Percentiles rank a stretch among this genome's conserved stretches.
These are phyloP conservation scores for Xanthorhoe spadicearia DNA, from an alignment of 2,888 invertebrate genomes.

Conservation along the genomic window DNA sequence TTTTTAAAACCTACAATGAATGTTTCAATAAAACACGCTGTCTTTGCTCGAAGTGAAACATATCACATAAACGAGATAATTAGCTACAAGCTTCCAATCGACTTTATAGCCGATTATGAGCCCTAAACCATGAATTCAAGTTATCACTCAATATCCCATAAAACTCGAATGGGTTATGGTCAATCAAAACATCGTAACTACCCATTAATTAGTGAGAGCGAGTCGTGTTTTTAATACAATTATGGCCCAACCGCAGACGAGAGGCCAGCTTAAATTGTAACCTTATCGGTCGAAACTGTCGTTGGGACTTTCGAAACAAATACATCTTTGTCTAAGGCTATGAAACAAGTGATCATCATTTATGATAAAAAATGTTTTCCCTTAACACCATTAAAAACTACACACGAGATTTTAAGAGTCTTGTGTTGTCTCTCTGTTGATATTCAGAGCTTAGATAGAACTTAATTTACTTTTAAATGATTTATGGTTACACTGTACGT, in stretches of 20 bases:
- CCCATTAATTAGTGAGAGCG: slow-evolving; percentile 44
- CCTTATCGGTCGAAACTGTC: slow-evolving; percentile 62
- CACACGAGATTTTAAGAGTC: too few species aligned
- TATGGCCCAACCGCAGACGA: slow-evolving; percentile 42
- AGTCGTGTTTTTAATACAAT: slow-evolving; percentile 40
- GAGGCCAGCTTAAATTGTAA: slow-evolving; percentile 53
- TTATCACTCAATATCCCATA: slow-evolving; percentile 41
- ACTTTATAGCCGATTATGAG: slow-evolving; percentile 23
- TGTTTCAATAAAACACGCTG: not conserved
- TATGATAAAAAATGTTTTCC: not conserved
- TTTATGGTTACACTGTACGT: too few species aligned
- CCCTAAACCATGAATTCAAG: slow-evolving; percentile 32
- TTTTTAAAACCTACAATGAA: not conserved
- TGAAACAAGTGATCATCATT: slow-evolving; percentile 26
- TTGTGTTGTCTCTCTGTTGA: too few species aligned
- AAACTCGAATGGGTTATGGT: slow-evolving; percentile 53
- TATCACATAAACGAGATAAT: slow-evolving; percentile 5
- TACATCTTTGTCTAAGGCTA: slow-evolving; percentile 58
- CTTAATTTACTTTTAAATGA: too few species aligned
- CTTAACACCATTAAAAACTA: too few species aligned
- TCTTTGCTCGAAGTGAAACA: not conserved
- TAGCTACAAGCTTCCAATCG: slow-evolving; percentile 35
- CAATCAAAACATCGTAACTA: slow-evolving; percentile 53
- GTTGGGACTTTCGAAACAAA: slow-evolving; percentile 63
- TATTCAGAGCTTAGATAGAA: too few species aligned